Evolutionary conservation across 2,888 invertebrate genomes (phyloP).

Genomic region (Troides helena): DNA sequence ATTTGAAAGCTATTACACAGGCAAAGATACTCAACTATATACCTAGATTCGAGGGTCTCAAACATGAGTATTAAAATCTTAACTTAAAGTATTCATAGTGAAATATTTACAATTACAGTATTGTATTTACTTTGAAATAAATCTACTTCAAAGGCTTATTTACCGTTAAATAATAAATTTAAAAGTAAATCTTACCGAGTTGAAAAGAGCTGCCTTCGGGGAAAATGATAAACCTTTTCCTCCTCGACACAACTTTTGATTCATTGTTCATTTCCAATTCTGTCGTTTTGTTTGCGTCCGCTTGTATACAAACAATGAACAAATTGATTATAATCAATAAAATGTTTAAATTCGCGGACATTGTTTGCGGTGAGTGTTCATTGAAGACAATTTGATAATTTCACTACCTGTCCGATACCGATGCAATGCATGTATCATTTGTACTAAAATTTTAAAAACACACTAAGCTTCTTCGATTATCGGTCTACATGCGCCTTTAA

Average conservation of each 20-base stretch:
- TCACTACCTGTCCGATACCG: not conserved
- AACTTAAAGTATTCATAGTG: too few relatives aligned
- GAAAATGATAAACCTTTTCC: conserved; percentile 80
- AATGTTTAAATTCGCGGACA: conserved; percentile 6
- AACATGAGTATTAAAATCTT: too few relatives aligned
- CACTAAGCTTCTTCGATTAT: conserved; percentile 37
- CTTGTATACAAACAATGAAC: conserved; percentile 19
- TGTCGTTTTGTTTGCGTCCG: conserved; percentile 20
- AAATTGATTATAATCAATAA: conserved; percentile 3
- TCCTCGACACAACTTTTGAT: conserved; percentile 64
- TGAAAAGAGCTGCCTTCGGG: conserved; percentile 82
- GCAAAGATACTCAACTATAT: too few relatives aligned
- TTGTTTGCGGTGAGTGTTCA: not conserved
- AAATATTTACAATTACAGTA: too few relatives aligned
- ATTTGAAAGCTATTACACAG: too few relatives aligned
- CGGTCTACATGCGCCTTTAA: conserved; percentile 31
- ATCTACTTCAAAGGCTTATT: too few relatives aligned
- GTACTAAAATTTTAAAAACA: conserved; percentile 33
- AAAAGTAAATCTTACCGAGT: conserved; percentile 63
- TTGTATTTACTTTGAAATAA: too few relatives aligned
- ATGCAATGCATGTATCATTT: conserved; percentile 21
- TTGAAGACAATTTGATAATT: not conserved
- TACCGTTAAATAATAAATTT: conserved; percentile 3
- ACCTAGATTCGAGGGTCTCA: too few relatives aligned
- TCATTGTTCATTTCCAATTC: conserved; percentile 30